Evolutionary conservation across 2,113 vertebrate species (phyloP).

Genomic region (Chaetops frenatus): DNA sequence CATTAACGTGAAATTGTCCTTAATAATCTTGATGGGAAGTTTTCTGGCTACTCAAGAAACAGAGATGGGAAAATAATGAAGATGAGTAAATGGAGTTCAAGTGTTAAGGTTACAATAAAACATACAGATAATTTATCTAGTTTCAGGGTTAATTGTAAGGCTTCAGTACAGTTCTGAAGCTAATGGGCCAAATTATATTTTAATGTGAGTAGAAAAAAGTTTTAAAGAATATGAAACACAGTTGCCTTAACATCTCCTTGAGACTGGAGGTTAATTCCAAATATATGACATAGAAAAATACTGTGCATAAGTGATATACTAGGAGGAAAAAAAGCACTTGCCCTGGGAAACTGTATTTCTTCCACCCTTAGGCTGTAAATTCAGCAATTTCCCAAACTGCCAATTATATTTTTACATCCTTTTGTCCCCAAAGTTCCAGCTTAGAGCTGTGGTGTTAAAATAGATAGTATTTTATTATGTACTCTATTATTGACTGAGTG

Average conservation of each 20-base stretch:
- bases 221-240: background rate
- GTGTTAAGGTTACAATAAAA: background rate
- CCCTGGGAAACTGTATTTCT: background rate
- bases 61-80: slow-evolving; percentile 16
- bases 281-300: background rate
- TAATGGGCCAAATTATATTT: slow-evolving; percentile 19
- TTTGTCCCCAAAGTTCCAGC: background rate
- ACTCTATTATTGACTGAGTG: background rate
- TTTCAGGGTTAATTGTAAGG: slow-evolving; percentile 18
- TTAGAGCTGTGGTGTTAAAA: background rate
- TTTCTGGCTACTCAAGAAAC: slow-evolving; percentile 5
- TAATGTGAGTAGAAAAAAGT: background rate
- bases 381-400: background rate
- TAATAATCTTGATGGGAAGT: background rate
- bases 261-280: background rate
- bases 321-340: background rate
- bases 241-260: background rate
- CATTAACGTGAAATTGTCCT: background rate
- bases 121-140: background rate
- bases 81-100: background rate
- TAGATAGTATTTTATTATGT: background rate
- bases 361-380: background rate
- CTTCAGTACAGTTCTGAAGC: background rate
- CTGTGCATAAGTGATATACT: background rate
- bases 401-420: background rate